These are phyloP conservation scores for Lasioglossum albipes DNA, from an alignment of 1,140 invertebrate genomes.

Conservation along the genomic window DNA sequence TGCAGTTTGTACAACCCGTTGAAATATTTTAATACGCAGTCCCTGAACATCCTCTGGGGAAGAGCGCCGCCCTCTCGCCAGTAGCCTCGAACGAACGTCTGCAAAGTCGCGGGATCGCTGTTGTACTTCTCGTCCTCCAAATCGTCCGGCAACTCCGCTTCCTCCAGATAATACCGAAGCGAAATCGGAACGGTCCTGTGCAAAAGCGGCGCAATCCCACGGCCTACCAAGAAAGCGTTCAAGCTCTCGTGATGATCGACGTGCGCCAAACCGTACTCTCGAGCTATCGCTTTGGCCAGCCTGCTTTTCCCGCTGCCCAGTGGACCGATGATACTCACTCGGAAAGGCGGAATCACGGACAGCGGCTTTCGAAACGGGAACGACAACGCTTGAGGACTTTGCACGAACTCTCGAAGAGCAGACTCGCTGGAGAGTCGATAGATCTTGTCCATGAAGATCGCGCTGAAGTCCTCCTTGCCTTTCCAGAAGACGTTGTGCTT, in stretches of 20 bases:
- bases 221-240: constrained; percentile 44
- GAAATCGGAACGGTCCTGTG: constrained; percentile 45
- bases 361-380: constrained; percentile 74
- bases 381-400: constrained; percentile 73
- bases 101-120: constrained; percentile 21
- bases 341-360: constrained; percentile 75
- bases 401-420: constrained; percentile 76
- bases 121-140: constrained; percentile 35
- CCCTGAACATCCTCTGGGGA: constrained; percentile 69
- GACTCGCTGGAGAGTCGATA: constrained; percentile 78
- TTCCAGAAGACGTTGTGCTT: constrained; percentile 81
- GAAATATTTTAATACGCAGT: constrained; percentile 76
- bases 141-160: constrained; percentile 44
- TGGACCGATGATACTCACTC: constrained; percentile 81
- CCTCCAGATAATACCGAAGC: constrained; percentile 72
- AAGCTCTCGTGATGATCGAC: constrained; percentile 77
- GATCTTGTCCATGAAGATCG: constrained; percentile 79
- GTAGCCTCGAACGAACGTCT: constrained; percentile 70
- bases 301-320: constrained; percentile 80
- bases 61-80: constrained; percentile 75
- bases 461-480: constrained; percentile 80
- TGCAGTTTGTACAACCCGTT: constrained; percentile 73
- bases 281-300: constrained; percentile 77
- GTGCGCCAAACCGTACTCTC: constrained; percentile 80
- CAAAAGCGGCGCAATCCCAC: constrained; percentile 58